A percentile compares a stretch with the other conserved stretches of the same genome.
Conservation (phyloP, 2,797 vertebrate genomes). For the Macropodus opercularis region DNA sequence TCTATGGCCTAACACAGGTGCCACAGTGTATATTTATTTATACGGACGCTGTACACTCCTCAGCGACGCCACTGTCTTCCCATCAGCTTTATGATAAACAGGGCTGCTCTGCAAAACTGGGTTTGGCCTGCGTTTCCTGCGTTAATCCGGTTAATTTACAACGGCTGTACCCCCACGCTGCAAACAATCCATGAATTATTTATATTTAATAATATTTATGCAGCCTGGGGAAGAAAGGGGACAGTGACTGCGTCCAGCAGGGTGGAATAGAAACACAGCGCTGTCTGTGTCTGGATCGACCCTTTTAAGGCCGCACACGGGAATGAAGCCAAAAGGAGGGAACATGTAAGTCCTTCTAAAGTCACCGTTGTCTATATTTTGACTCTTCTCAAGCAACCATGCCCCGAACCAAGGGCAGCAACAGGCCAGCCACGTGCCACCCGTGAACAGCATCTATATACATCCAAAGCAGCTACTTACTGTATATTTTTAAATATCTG, state of each 20-base stretch:
- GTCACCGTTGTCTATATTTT: conserved; percentile 56
- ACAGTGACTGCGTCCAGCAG: conserved; percentile 15
- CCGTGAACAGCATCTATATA: conserved; percentile 45
- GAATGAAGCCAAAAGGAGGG: conserved; percentile 46
- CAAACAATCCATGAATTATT: conserved; percentile 63
- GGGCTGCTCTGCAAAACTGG: conserved; percentile 27
- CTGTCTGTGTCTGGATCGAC: conserved; percentile 29
- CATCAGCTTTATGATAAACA: conserved; percentile 42
- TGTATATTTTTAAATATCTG: conserved; percentile 63
- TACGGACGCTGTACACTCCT: conserved; percentile 1
- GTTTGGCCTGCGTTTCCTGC: conserved; percentile 18
- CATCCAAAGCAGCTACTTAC: conserved; percentile 32
- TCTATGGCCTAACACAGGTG: no score
- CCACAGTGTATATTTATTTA: neutral
- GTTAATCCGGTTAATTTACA: conserved; percentile 51
- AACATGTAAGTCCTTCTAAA: conserved; percentile 57
- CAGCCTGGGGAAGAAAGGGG: conserved; percentile 21
- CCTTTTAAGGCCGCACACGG: conserved; percentile 51
- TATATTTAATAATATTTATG: conserved; percentile 41
- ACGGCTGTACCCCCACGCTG: conserved; percentile 30
- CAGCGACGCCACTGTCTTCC: conserved; percentile 16
- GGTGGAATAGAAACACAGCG: conserved; percentile 27
- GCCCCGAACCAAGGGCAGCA: conserved; percentile 53
- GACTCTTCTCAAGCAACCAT: conserved; percentile 51
- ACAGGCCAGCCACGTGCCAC: conserved; percentile 27